These are phyloP conservation scores for Eulemur macaco DNA, from an alignment of 2,113 vertebrate species.

Conservation along the genomic window DNA sequence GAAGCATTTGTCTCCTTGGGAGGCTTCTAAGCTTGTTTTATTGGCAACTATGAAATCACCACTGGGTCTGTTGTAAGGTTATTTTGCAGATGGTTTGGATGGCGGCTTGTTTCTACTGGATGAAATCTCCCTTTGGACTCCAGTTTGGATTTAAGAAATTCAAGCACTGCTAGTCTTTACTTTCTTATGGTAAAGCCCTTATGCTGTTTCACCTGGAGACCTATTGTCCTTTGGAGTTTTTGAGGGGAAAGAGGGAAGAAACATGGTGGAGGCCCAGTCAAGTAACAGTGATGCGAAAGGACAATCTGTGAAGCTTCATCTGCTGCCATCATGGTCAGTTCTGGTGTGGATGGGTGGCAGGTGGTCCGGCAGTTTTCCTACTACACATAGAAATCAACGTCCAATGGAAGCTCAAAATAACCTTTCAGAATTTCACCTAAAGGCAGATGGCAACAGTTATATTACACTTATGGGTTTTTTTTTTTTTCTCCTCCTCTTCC, in stretches of 20 bases:
- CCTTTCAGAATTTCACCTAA: slow-evolving; percentile 43
- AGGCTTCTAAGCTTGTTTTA: slow-evolving; percentile 77
- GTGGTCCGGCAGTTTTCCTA: slow-evolving; percentile 35
- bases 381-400: neutral
- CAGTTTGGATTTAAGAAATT: slow-evolving; percentile 75
- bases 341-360: neutral
- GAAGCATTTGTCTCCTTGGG: slow-evolving; percentile 76
- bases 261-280: neutral
- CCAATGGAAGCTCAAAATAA: slow-evolving; percentile 7
- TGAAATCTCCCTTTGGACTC: slow-evolving; percentile 76
- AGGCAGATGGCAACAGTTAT: slow-evolving; percentile 25
- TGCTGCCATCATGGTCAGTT: neutral
- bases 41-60: slow-evolving; percentile 82
- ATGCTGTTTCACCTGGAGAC: slow-evolving; percentile 52
- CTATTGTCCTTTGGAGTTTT: slow-evolving; percentile 45
- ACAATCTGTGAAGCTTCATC: neutral
- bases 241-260: neutral
- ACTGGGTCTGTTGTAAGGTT: slow-evolving; percentile 79
- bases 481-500: neutral
- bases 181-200: slow-evolving; percentile 74
- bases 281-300: neutral
- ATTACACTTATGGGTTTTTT: neutral
- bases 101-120: slow-evolving; percentile 74
- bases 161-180: slow-evolving; percentile 72
- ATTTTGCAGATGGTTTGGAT: slow-evolving; percentile 81